Percentiles rank a stretch among this genome's conserved stretches.
Conservation (phyloP, 2,797 vertebrate genomes). For the Melanotaenia pygmaea region DNA sequence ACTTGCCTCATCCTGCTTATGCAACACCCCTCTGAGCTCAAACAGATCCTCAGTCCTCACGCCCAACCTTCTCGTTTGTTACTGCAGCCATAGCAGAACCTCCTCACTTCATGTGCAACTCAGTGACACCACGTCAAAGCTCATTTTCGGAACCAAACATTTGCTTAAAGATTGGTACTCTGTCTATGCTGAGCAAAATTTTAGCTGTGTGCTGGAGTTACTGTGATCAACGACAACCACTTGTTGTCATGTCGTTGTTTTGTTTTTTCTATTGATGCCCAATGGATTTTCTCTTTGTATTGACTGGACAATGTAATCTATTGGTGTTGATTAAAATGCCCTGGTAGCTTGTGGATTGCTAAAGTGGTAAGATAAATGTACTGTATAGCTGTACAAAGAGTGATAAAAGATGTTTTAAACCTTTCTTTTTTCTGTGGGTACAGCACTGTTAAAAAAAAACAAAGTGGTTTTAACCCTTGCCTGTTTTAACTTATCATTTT, state of each 20-base stretch:
- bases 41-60: constrained; percentile 71
- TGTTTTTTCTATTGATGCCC: constrained; percentile 59
- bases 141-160: constrained; percentile 39
- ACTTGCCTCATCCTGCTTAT: constrained; percentile 10
- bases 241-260: constrained; percentile 64
- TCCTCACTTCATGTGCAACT: constrained; percentile 42
- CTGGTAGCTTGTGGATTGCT: constrained; percentile 84
- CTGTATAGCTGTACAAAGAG: constrained; percentile 84
- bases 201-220: constrained; percentile 73
- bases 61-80: constrained; percentile 51
- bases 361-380: constrained; percentile 82
- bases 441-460: constrained; percentile 82
- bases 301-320: constrained; percentile 82
- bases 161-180: constrained; percentile 63
- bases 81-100: constrained; percentile 58
- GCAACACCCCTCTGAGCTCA: constrained; percentile 41
- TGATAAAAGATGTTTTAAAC: constrained; percentile 79
- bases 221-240: constrained; percentile 70
- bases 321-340: constrained; percentile 81
- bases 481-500: constrained; percentile 85
- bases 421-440: constrained; percentile 82
- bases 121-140: constrained; percentile 47
- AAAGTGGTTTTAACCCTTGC: constrained; percentile 84
- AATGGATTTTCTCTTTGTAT: constrained; percentile 79
- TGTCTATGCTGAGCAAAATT: constrained; percentile 63